phyloP scores from a whole-genome alignment of 2,888 invertebrate genomes.

The Myopa testacea region DNA sequence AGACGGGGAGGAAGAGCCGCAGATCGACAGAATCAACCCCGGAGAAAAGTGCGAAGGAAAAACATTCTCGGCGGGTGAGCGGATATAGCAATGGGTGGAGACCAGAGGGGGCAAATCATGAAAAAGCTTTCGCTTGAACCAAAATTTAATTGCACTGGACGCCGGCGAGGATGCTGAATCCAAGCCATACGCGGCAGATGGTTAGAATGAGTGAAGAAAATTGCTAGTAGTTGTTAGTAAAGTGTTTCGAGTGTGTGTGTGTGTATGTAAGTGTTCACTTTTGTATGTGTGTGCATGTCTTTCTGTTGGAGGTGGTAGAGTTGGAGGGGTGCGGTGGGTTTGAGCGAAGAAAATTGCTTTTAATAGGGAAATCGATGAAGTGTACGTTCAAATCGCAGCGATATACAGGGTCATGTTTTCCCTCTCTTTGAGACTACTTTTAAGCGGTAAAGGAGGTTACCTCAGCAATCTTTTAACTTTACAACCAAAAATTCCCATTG shows the following conservation, averaged over 20 bases:
- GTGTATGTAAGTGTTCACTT: background rate
- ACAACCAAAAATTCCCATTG: background rate
- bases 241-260: slow-evolving; percentile 25
- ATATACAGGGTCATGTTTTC: slow-evolving; percentile 26
- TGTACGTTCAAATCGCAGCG: slow-evolving; percentile 13
- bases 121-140: slow-evolving; percentile 47
- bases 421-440: too few species aligned
- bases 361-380: slow-evolving; percentile 36
- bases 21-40: slow-evolving; percentile 26
- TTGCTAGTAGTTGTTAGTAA: background rate
- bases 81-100: background rate
- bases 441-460: background rate
- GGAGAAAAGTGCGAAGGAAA: slow-evolving; percentile 18
- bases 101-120: slow-evolving; percentile 59
- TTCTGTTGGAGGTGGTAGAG: background rate
- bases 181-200: slow-evolving; percentile 24
- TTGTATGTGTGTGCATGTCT: background rate
- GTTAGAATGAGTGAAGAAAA: slow-evolving; percentile 22
- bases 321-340: background rate
- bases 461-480: too few species aligned
- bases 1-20: background rate
- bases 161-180: background rate
- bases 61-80: slow-evolving; percentile 24
- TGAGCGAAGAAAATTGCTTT: slow-evolving; percentile 32
- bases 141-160: slow-evolving; percentile 59